Base-by-base conservation (phyloP, 2,797 vertebrate species). In the Darevskia nairensis region DNA sequence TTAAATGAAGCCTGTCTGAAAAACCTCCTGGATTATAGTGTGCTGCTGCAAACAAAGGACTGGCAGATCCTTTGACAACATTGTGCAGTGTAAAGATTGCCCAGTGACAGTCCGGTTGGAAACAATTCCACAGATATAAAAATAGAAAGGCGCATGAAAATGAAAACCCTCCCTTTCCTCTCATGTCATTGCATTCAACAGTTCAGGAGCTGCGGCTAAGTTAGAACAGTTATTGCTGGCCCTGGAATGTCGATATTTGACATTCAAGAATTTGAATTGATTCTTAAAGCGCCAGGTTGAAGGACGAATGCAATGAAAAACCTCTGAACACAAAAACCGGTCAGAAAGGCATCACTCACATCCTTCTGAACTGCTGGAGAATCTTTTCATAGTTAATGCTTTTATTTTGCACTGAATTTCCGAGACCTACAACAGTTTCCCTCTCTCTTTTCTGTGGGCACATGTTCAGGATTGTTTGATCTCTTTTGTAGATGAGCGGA, bases 171-270 rank as follows among this genome's bases (percentile, higher is more conserved):
- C 21, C 61, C 64, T 81, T 82, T 32, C 15, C 6, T 76, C 29
- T 29, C 68, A 4, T 44, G 23, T 81, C 86, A 55, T 29, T 89
- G 46, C 29, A 83, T 81, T 61, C 66, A 82, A 82, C 78, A 74
- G 61, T 82, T 74, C 80, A 89, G 72, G 15, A 85, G 0, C 27
- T 41, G 82, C 66, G 72, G 32, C 32, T 6, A 74, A 72, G 59
- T 84, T 77, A 80, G n/a, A 90, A 87, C 1, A n/a, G 23, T 71
- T 84, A 59, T 46, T 78, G 25, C 35, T 85, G 79, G 72, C 61
- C 61, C 64, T 82, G 85, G 87, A 89, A 86, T 50, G 80, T 74
- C 76, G 50, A 80, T 74, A 72, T 55, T 84, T 91, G 86, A 90
- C 69, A 64, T 74, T 75, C 50, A 87, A 61, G 82, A 87, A 91